These are phyloP conservation scores for Crotalus tigris DNA, from an alignment of 2,113 vertebrate genomes.

Conservation along the genomic window DNA sequence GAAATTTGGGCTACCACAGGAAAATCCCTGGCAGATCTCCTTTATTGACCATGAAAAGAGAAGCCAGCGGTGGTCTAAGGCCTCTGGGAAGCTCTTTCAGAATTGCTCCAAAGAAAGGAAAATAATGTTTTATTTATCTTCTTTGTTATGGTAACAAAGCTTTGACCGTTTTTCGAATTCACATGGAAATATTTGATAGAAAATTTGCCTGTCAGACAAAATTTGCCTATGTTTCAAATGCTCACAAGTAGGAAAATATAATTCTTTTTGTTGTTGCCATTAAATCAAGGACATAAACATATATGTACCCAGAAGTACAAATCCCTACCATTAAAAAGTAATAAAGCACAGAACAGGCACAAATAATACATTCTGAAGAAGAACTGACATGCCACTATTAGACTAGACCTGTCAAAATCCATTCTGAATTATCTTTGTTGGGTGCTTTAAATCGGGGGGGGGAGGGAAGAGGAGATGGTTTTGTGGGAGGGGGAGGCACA, in stretches of 20 bases:
- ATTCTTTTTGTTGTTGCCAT: not conserved
- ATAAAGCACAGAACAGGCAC: not conserved
- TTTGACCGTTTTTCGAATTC: not conserved
- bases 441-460: not conserved
- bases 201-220: not conserved
- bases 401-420: constrained; percentile 9
- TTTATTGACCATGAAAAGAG: not conserved
- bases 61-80: not conserved
- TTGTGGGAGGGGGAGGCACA: too few species aligned
- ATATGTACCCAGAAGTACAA: not conserved
- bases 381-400: not conserved
- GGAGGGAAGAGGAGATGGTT: too few species aligned
- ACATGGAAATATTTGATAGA: not conserved
- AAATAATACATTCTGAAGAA: rapidly evolving
- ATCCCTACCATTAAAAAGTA: not conserved
- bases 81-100: not conserved
- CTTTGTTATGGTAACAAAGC: not conserved
- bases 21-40: not conserved
- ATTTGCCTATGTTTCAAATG: rapidly evolving
- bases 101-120: not conserved
- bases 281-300: not conserved
- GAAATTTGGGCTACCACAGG: not conserved
- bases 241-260: not conserved
- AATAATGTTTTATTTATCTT: not conserved
- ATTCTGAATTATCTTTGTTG: not conserved